Evolutionary conservation across 2,113 vertebrate genomes (phyloP), one percentile per base, ranked within the genome.

Genomic region (Psophia crepitans): DNA sequence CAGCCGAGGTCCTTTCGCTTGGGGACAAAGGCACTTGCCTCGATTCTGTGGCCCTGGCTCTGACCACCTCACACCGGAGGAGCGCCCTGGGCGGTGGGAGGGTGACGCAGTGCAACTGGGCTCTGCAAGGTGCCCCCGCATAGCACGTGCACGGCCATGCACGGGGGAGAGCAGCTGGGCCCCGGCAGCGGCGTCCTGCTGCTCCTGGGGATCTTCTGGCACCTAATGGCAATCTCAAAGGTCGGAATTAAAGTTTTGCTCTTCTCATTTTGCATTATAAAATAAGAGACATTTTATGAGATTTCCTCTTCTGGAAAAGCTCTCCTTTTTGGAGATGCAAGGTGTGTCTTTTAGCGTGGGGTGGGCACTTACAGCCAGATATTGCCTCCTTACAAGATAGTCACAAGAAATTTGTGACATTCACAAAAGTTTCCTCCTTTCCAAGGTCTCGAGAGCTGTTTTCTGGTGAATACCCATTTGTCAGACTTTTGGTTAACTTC

Each of bases 121-220:
- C 44, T 60, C n/a, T n/a, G n/a, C n/a, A n/a, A n/a, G n/a, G n/a
- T n/a, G n/a, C n/a, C n/a, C n/a, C n/a, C n/a, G n/a, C n/a, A n/a
- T n/a, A n/a, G n/a, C n/a, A n/a, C n/a, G n/a, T n/a, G n/a, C n/a
- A n/a, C n/a, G n/a, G n/a, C n/a, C n/a, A n/a, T n/a, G n/a, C n/a
- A n/a, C n/a, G n/a, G n/a, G n/a, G n/a, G 43, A 43, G 43, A 7
- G 43, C 14, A 27, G 20, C 48, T 63, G 11, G 13, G 46, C 22
- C 64, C 33, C 1, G 1, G 22, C 12, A 6, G 24, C 2, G 1
- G 21, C 1, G 5, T 23, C 57, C 57, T 26, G 35, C n/a, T 43
- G 28, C 23, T 56, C 57, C 75, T 14, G 26, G 44, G 23, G 14
- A 35, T 39, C 48, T 21, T 19, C 78, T 39, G 14, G 22, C 44